phyloP scores from a whole-genome alignment of 2,797 vertebrate genomes.

The Pangasius macronema region DNA sequence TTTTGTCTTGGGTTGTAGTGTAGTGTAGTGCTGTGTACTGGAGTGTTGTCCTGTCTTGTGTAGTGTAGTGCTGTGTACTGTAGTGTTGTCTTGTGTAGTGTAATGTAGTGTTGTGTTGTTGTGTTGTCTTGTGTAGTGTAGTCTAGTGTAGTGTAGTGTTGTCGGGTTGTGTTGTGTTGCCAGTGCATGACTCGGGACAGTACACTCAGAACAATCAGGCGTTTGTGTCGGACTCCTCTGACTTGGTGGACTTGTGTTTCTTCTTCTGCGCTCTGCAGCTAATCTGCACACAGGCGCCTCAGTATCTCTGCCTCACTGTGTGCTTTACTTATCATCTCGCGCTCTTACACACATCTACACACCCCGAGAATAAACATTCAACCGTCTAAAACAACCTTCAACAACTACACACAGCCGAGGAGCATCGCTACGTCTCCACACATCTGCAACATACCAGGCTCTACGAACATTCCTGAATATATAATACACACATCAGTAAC shows the following conservation, averaged over 20 bases:
- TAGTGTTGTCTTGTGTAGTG: not conserved
- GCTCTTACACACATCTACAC: not conserved
- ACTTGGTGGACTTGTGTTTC: not conserved
- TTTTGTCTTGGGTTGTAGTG: not conserved
- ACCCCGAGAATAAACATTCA: constrained; percentile 30
- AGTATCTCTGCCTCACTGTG: constrained; percentile 10
- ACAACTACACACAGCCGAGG: not conserved
- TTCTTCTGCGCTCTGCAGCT: not conserved
- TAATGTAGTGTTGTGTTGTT: not conserved
- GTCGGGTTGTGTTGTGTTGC: not conserved
- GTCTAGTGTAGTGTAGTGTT: not conserved
- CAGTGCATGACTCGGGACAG: not conserved
- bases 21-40: not conserved
- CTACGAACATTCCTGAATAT: too few species aligned
- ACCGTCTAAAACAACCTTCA: not conserved
- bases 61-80: not conserved
- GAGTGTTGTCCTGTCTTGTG: not conserved
- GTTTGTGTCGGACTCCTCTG: not conserved
- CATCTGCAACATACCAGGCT: not conserved
- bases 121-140: not conserved
- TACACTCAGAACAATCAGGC: not conserved
- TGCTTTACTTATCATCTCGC: constrained; percentile 31
- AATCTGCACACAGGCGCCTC: not conserved
- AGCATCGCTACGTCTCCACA: not conserved
- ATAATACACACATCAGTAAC: too few species aligned